Conservation (phyloP, 2,113 vertebrate species). For the Alligator sinensis region DNA sequence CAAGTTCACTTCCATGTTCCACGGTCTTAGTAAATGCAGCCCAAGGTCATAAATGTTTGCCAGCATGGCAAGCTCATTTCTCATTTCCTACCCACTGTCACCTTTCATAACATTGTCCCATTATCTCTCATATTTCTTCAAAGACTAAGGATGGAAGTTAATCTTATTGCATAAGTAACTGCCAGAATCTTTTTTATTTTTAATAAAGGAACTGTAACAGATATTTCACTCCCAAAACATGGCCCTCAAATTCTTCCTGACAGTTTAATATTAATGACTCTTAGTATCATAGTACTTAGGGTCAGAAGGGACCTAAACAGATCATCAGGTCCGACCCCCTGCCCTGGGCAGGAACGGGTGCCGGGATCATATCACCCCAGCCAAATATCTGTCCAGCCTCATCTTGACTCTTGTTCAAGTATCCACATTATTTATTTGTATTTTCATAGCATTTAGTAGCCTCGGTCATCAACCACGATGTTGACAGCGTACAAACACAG, state of each 20-base stretch:
- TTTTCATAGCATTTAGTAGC: constrained; percentile 10
- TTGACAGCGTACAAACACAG: neutral
- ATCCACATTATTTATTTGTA: too few species aligned
- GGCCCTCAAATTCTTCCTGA: constrained; percentile 33
- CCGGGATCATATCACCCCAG: too few species aligned
- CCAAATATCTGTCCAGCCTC: too few species aligned
- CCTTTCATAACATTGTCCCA: constrained; percentile 41
- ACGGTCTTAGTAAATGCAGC: neutral
- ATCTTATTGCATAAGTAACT: neutral
- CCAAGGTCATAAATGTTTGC: constrained; percentile 50
- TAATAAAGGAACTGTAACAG: constrained; percentile 20
- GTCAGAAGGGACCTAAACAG: too few species aligned
- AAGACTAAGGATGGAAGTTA: constrained; percentile 14
- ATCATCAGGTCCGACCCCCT: too few species aligned
- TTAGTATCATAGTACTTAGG: neutral
- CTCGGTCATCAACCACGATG: constrained; percentile 1
- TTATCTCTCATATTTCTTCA: constrained; percentile 46
- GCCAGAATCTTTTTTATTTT: constrained; percentile 8
- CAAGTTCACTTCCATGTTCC: constrained; percentile 28
- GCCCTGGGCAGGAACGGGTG: too few species aligned
- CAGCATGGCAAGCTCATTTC: neutral
- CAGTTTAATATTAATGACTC: constrained; percentile 34
- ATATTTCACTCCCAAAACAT: neutral
- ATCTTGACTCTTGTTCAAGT: too few species aligned
- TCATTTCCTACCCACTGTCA: constrained; percentile 57